Percentiles rank a stretch among this genome's conserved stretches.
These are phyloP conservation scores for Gouania willdenowi DNA, from an alignment of 2,797 vertebrate genomes.

Conservation along the genomic window DNA sequence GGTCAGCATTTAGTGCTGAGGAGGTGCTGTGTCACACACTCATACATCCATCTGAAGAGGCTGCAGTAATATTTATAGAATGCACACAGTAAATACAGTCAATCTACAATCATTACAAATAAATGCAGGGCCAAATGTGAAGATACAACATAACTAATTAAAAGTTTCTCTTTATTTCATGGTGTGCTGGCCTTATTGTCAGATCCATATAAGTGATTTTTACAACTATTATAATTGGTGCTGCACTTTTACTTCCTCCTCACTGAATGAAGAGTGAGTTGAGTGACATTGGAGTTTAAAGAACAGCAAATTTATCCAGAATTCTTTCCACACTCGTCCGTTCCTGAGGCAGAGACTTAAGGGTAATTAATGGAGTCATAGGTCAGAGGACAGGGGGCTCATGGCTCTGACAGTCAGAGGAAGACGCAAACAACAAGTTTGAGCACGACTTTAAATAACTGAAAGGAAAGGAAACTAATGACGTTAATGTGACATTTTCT, in stretches of 20 bases:
- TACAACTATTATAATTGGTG: constrained; percentile 51
- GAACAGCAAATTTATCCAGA: constrained; percentile 22
- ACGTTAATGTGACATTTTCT: constrained; percentile 5
- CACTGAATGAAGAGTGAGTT: constrained; percentile 36
- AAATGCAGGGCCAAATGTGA: constrained; percentile 25
- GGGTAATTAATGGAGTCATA: constrained; percentile 7
- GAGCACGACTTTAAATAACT: not conserved
- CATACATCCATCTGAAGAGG: not conserved
- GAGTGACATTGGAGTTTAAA: constrained; percentile 20
- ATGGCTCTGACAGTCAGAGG: not conserved
- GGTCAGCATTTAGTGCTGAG: constrained; percentile 23
- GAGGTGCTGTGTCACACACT: not conserved
- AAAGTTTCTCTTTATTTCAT: constrained; percentile 51
- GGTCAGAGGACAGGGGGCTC: constrained; percentile 9
- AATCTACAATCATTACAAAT: constrained; percentile 41
- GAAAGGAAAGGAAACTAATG: constrained; percentile 1
- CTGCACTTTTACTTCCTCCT: constrained; percentile 18
- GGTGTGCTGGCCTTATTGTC: constrained; percentile 28
- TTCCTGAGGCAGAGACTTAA: constrained; percentile 5
- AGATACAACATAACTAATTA: constrained; percentile 42
- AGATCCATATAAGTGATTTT: constrained; percentile 62
- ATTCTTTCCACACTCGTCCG: constrained; percentile 13
- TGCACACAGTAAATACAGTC: constrained; percentile 10
- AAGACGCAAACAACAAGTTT: too few species aligned
- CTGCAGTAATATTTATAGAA: not conserved